These are phyloP conservation scores for Nyctibius grandis DNA, from an alignment of 2,797 vertebrate genomes.

Conservation along the genomic window DNA sequence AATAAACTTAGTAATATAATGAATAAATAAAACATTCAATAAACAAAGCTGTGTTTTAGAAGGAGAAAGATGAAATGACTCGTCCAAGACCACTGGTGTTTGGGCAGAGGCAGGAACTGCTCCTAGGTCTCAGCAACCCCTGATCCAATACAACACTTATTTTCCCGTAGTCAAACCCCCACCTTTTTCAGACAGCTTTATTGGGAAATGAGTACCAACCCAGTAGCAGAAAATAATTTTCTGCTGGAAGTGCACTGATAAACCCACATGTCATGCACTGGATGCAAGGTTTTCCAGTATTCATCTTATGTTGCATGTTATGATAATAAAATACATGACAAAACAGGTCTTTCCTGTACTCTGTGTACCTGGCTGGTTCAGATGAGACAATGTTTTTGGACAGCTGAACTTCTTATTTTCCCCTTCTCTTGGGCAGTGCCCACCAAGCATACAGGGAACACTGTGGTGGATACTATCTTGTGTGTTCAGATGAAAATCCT, in stretches of 20 bases:
- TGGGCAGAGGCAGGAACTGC: not conserved
- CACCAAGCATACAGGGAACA: accelerated
- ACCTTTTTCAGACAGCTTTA: not conserved
- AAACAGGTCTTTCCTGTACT: not conserved
- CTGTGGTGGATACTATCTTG: not conserved
- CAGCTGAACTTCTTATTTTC: not conserved
- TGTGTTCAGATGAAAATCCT: not conserved
- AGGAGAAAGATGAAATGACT: not conserved
- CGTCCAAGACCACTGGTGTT: not conserved
- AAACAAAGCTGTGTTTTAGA: not conserved
- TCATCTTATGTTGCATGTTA: not conserved
- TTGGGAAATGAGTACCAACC: not conserved
- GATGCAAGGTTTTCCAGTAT: not conserved
- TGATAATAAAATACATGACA: not conserved
- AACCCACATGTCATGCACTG: not conserved
- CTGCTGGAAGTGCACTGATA: not conserved
- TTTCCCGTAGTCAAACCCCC: not conserved
- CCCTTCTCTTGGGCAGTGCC: not conserved
- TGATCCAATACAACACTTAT: accelerated
- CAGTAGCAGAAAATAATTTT: not conserved
- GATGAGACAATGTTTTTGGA: not conserved
- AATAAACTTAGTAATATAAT: not conserved
- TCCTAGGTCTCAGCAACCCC: not conserved
- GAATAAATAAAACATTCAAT: not conserved
- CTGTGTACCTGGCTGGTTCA: not conserved